Percentiles rank a stretch among this genome's conserved stretches.
These are phyloP conservation scores for Nymphicus hollandicus DNA, from an alignment of 2,113 vertebrate species.

Conservation along the genomic window DNA sequence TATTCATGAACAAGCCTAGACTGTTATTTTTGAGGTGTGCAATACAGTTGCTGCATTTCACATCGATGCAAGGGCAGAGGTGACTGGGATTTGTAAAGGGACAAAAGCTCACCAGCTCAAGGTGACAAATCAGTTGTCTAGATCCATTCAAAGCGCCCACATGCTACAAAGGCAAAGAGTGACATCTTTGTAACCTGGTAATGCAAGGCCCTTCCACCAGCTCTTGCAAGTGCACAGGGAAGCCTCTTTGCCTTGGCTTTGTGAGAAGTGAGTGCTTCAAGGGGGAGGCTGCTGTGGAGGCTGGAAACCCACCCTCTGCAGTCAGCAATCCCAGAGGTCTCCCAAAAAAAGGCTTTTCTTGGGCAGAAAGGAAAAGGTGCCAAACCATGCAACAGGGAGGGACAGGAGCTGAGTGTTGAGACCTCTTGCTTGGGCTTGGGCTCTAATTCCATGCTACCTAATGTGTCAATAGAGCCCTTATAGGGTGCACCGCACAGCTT, in stretches of 20 bases:
- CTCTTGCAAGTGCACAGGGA: neutral
- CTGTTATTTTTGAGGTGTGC: neutral
- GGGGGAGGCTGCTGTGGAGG: neutral
- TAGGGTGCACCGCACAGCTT: accelerated
- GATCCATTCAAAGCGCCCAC: neutral
- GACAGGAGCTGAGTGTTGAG: neutral
- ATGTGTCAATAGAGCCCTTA: neutral
- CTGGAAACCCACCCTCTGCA: neutral
- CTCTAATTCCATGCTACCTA: neutral
- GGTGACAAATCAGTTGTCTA: neutral
- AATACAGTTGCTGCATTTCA: neutral
- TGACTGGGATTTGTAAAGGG: constrained; percentile 18
- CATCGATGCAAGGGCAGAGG: neutral
- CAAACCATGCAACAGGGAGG: neutral
- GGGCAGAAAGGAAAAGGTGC: neutral
- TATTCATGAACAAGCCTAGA: neutral
- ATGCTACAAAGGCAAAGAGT: neutral
- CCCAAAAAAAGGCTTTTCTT: accelerated
- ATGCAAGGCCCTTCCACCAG: neutral
- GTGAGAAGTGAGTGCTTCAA: neutral
- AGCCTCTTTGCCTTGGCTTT: neutral
- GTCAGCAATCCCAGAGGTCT: neutral
- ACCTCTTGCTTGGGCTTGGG: neutral
- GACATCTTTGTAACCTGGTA: neutral
- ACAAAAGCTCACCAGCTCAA: neutral